A percentile compares a stretch with the other conserved stretches of the same genome.
Conservation (phyloP, 2,888 invertebrate species). For the Pemphredon lugubris region DNA sequence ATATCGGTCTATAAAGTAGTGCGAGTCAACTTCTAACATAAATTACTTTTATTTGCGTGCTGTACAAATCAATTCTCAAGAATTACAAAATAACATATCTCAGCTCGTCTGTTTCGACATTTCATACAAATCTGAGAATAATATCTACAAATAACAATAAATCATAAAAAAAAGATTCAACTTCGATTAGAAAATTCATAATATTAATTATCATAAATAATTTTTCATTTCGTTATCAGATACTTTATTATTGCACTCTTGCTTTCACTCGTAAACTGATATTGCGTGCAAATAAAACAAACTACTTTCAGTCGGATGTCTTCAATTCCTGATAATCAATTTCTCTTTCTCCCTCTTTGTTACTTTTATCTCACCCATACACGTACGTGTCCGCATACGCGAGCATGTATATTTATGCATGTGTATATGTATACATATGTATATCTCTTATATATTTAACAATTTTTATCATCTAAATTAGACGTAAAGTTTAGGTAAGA, state of each 20-base stretch:
- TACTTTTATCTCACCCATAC: constrained; percentile 32
- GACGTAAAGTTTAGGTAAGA: constrained; percentile 59
- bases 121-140: constrained; percentile 29
- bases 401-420: constrained; percentile 35
- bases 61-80: constrained; percentile 22
- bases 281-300: constrained; percentile 32
- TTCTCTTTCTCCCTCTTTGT: constrained; percentile 20
- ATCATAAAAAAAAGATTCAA: constrained; percentile 5
- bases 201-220: constrained; percentile 19
- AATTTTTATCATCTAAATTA: constrained; percentile 59
- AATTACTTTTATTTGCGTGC: constrained; percentile 22
- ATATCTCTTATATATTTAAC: constrained; percentile 58
- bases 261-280: constrained; percentile 15
- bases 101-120: constrained; percentile 14
- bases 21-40: constrained; percentile 19
- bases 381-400: constrained; percentile 28
- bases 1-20: constrained; percentile 55
- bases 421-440: constrained; percentile 40
- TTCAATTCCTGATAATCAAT: constrained; percentile 55
- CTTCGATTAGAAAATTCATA: background rate
- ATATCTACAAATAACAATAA: constrained; percentile 39
- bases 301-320: constrained; percentile 55
- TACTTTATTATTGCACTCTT: constrained; percentile 39
- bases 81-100: constrained; percentile 8
- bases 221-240: constrained; percentile 5